Evolutionary conservation across 2,888 invertebrate species (phyloP).

Genomic region (Apoderus coryli): DNA sequence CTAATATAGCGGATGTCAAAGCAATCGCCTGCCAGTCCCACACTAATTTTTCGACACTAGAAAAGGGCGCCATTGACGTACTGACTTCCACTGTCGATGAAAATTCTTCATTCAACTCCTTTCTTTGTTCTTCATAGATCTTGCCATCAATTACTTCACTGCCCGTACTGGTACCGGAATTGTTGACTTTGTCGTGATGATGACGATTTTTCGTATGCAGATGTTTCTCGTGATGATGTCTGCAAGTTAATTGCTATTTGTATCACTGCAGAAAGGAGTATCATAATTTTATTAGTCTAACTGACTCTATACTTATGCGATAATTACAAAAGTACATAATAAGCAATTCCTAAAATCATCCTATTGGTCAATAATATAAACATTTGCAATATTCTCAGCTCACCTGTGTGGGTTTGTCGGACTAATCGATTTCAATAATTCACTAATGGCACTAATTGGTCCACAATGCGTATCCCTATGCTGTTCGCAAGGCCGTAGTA

Average conservation of each 20-base stretch:
- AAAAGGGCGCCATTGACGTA: slow-evolving; percentile 32
- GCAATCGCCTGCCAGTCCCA: slow-evolving; percentile 67
- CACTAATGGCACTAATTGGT: slow-evolving; percentile 31
- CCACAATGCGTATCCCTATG: slow-evolving; percentile 65
- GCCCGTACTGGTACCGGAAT: no score
- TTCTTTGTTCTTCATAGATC: slow-evolving; percentile 18
- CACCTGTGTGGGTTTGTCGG: slow-evolving; percentile 17
- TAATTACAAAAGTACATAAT: no score
- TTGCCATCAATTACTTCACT: no score
- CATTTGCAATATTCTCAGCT: no score
- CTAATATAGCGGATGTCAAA: slow-evolving; percentile 55
- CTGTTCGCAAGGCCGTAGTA: slow-evolving; percentile 56
- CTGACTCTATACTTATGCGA: no score
- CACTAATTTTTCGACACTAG: slow-evolving; percentile 34
- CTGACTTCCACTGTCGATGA: slow-evolving; percentile 26
- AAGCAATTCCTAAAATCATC: no score
- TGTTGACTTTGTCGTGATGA: slow-evolving; percentile 2
- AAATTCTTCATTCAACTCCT: not conserved
- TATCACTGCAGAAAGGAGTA: no score
- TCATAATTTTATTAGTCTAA: no score
- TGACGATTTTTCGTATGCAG: slow-evolving; percentile 19
- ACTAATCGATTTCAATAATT: slow-evolving; percentile 16
- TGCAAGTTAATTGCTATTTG: no score
- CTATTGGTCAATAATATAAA: no score
- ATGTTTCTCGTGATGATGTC: slow-evolving; percentile 21